Conservation (phyloP, 2,113 vertebrate species). For the human region GRCh38 chr7:34713501-34714000, state of each 20-base stretch:
- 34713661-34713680: neutral
- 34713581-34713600: neutral
- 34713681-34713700: no score
- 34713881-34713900: neutral
- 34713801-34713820: neutral
- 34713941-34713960: neutral
- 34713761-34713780: neutral
- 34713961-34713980: neutral
- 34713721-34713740: neutral
- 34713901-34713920: neutral
- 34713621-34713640: no score
- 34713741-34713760: neutral
- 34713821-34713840: neutral
- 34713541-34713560: neutral
- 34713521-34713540: neutral
- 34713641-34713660: neutral
- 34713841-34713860: neutral
- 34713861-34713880: no score
- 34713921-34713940: neutral
- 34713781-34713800: neutral
- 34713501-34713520: neutral
- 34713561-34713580: neutral
- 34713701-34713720: neutral
- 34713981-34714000: neutral
- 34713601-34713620: no score